These are phyloP conservation scores for Rhynchomys soricoides DNA, from an alignment of 2,113 vertebrate genomes.

Conservation along the genomic window DNA sequence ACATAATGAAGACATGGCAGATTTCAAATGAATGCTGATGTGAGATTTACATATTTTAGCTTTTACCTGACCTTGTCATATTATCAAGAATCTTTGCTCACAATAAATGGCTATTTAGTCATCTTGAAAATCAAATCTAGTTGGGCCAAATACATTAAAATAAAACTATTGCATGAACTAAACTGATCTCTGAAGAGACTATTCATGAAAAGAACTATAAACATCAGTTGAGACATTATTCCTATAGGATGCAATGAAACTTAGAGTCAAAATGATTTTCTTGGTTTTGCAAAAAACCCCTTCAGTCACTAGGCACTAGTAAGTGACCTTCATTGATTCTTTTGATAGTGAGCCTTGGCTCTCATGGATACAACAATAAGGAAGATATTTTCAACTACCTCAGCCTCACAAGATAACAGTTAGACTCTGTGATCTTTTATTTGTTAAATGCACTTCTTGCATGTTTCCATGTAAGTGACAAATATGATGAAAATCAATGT, in stretches of 20 bases:
- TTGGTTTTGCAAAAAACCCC: constrained; percentile 38
- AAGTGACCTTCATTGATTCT: neutral
- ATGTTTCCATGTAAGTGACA: neutral
- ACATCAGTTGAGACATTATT: constrained; percentile 35
- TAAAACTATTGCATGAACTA: constrained; percentile 67
- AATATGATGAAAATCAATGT: neutral
- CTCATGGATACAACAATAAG: neutral
- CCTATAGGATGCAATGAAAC: constrained; percentile 35
- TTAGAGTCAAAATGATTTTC: constrained; percentile 47
- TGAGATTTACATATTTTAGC: constrained; percentile 69
- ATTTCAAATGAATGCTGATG: constrained; percentile 59
- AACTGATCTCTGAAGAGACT: constrained; percentile 57
- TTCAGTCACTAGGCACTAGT: neutral
- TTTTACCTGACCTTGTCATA: constrained; percentile 65
- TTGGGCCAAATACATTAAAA: constrained; percentile 65
- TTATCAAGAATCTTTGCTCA: constrained; percentile 64
- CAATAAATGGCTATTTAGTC: constrained; percentile 65
- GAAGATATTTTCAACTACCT: neutral
- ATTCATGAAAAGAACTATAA: constrained; percentile 52
- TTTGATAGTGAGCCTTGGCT: neutral
- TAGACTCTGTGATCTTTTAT: neutral
- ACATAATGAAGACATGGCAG: constrained; percentile 66
- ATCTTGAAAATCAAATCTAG: constrained; percentile 73
- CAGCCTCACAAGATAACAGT: neutral
- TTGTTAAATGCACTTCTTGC: neutral